These are phyloP conservation scores for Nomada hirtipes DNA, from an alignment of 2,888 invertebrate species.

Conservation along the genomic window DNA sequence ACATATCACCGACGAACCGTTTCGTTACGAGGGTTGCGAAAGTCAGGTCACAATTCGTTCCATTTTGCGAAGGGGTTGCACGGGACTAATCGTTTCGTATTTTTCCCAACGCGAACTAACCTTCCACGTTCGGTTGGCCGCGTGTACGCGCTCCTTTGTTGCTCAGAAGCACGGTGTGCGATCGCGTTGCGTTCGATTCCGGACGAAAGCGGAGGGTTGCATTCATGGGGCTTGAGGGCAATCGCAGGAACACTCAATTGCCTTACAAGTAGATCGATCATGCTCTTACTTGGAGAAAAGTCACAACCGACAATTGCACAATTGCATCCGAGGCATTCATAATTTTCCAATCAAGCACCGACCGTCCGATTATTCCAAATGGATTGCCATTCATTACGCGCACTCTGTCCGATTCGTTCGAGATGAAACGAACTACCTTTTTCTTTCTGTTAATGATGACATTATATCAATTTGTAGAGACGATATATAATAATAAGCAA, in stretches of 20 bases:
- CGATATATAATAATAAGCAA: no score
- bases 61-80: background rate
- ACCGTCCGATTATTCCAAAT: background rate
- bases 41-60: conserved; percentile 12
- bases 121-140: conserved; percentile 26
- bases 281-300: conserved; percentile 56
- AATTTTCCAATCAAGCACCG: conserved; percentile 44
- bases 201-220: conserved; percentile 45
- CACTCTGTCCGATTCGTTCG: conserved; percentile 2
- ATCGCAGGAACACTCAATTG: conserved; percentile 66
- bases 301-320: conserved; percentile 58
- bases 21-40: background rate
- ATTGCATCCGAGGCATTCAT: conserved; percentile 49
- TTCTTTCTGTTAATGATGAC: background rate
- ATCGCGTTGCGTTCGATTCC: conserved; percentile 44
- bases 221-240: conserved; percentile 53
- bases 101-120: conserved; percentile 35
- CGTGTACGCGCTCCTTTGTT: background rate
- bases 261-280: conserved; percentile 63
- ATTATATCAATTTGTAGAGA: no score
- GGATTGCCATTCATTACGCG: conserved; percentile 29
- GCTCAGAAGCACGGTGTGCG: conserved; percentile 1
- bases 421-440: background rate
- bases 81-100: conserved; percentile 32
- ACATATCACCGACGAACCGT: background rate